Evolutionary conservation across 2,113 vertebrate species (phyloP).

Genomic region (Sphaerodactylus townsendi): DNA sequence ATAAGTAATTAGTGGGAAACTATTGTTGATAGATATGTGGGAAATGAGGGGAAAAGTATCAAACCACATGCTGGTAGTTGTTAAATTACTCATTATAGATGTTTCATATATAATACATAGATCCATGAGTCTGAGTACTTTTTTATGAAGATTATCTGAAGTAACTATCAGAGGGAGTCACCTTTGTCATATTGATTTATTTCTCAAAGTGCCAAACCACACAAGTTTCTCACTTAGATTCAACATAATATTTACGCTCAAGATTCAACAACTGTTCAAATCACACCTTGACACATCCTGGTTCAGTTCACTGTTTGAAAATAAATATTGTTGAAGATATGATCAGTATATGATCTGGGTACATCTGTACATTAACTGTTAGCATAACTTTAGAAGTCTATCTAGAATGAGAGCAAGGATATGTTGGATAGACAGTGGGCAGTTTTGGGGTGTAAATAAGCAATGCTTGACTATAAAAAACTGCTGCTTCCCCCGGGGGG

Average conservation of each 20-base stretch:
- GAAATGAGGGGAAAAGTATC: conserved; percentile 1
- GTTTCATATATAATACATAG: conserved; percentile 62
- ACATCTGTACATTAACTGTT: not conserved
- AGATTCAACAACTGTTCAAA: not conserved
- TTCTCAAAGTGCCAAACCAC: conserved; percentile 38
- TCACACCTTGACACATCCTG: not conserved
- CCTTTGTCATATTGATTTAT: conserved; percentile 57
- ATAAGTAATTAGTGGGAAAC: conserved; percentile 30
- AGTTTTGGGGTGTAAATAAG: not conserved
- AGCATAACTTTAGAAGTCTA: not conserved
- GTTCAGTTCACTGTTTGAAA: not conserved
- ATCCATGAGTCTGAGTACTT: conserved; percentile 53
- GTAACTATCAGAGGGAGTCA: conserved; percentile 60
- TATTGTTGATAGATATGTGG: conserved; percentile 23
- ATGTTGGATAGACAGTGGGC: not conserved
- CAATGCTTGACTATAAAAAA: not conserved
- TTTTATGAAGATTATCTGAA: conserved; percentile 67
- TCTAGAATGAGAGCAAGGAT: not conserved
- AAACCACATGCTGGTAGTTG: conserved; percentile 49
- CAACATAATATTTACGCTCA: not conserved
- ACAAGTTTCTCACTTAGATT: not conserved
- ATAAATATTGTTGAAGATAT: not conserved
- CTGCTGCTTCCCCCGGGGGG: not conserved
- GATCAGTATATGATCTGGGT: not conserved
- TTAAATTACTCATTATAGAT: conserved; percentile 35